Evolutionary conservation across 2,797 vertebrate species (phyloP), one percentile per base, ranked within the genome.

Genomic region (Rhyacichthys aspro): DNA sequence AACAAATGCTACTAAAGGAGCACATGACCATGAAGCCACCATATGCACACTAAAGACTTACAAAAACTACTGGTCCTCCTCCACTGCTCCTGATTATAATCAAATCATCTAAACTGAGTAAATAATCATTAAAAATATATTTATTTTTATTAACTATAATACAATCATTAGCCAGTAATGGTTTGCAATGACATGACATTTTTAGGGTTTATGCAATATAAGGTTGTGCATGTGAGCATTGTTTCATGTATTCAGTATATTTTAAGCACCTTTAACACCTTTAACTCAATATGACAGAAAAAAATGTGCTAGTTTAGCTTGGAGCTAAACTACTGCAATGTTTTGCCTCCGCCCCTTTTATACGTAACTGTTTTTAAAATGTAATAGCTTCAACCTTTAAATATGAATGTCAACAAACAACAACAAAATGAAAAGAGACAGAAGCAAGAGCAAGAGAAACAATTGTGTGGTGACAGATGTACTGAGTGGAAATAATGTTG

Each of bases 331-430:
- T 28, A 6, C 23, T 6, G 23, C 23, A 28, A 28, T n/a, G n/a
- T n/a, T n/a, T n/a, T n/a, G n/a, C n/a, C 23, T 28, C 23, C 23
- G 23, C 7, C 23, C 23, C 23, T 28, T 28, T 28, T 28, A 28
- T 28, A 28, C 7, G 7, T 28, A 5, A 28, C 23, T 2, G 23
- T 28, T 28, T n/a, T 28, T 28, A 28, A 28, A 23, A 28, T 28
- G 23, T 28, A 28, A 28, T 5, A 28, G 9, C 3, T 11, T 38
- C 62, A 86, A 84, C 78, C 74, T 83, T 82, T 63, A 84, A 70
- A 68, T 9, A 9, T 17, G 42, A 52, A 44, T 46, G 57, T 66
- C 63, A 67, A 47, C 65, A 69, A 37, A 63, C 11, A 38, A 38
- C 37, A 38, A 11, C 10, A 38, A 14, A 48, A 69, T 7, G 49